These are phyloP conservation scores for Amphipyra berbera DNA, from an alignment of 2,888 invertebrate species.

Conservation along the genomic window DNA sequence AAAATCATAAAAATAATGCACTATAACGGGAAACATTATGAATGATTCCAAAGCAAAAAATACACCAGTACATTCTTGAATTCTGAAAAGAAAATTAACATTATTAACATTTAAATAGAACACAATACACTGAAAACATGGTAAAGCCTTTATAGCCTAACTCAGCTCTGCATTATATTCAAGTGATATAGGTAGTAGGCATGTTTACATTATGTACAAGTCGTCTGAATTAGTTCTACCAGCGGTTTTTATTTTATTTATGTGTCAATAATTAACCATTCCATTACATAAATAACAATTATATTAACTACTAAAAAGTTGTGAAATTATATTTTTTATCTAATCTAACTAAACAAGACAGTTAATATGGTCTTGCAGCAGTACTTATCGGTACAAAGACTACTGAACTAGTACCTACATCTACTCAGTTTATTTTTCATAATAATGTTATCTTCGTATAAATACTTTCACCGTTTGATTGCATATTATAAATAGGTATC, in stretches of 20 bases:
- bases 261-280: no score
- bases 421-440: no score
- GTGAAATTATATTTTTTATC: no score
- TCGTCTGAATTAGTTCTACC: neutral
- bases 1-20: neutral
- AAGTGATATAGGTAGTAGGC: neutral
- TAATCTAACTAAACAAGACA: no score
- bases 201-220: neutral
- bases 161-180: neutral
- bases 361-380: no score
- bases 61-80: constrained; percentile 86
- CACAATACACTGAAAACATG: constrained; percentile 2
- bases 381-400: no score
- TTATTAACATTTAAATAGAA: constrained; percentile 20
- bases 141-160: constrained; percentile 6
- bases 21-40: constrained; percentile 42
- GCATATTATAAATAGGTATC: no score
- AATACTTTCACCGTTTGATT: no score
- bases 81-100: constrained; percentile 78
- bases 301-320: no score
- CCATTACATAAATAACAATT: no score
- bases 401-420: no score
- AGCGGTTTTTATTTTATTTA: neutral
- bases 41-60: constrained; percentile 83
- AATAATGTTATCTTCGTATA: no score